Percentiles rank a stretch among this genome's conserved stretches.
Evolutionary conservation across 1,140 invertebrate species (phyloP).

Genomic region (Drusus annulatus): DNA sequence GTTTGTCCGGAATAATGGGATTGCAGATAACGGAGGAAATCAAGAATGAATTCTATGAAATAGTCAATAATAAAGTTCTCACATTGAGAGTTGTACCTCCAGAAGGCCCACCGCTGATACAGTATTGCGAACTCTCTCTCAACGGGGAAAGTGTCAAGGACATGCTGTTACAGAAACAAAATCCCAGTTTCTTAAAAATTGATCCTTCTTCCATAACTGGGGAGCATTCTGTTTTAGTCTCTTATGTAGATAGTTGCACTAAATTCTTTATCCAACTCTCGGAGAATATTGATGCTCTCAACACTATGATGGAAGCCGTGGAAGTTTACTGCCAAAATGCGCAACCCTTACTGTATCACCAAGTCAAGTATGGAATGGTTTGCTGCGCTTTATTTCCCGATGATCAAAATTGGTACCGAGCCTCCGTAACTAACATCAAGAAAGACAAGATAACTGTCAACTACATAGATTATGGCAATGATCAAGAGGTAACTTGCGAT

Average conservation of each 20-base stretch:
- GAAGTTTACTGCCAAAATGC: conserved; percentile 66
- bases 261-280: conserved; percentile 82
- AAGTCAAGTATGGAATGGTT: conserved; percentile 73
- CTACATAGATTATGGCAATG: conserved; percentile 88
- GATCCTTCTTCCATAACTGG: conserved; percentile 70
- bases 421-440: conserved; percentile 71
- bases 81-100: conserved; percentile 76
- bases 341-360: conserved; percentile 66
- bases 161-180: conserved; percentile 68
- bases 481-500: conserved; percentile 74
- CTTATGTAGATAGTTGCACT: conserved; percentile 79
- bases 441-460: conserved; percentile 72
- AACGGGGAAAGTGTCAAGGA: conserved; percentile 74
- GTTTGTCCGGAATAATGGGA: conserved; percentile 78
- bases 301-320: conserved; percentile 71
- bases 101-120: conserved; percentile 78
- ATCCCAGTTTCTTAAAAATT: conserved; percentile 67
- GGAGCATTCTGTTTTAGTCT: conserved; percentile 75
- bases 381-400: conserved; percentile 82
- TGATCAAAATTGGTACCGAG: conserved; percentile 83
- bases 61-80: conserved; percentile 76
- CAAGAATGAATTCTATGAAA: conserved; percentile 78
- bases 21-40: conserved; percentile 77
- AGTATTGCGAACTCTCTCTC: conserved; percentile 79
- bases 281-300: conserved; percentile 72